Conservation (phyloP, 2,888 invertebrate genomes). For the Hybos culiciformis region DNA sequence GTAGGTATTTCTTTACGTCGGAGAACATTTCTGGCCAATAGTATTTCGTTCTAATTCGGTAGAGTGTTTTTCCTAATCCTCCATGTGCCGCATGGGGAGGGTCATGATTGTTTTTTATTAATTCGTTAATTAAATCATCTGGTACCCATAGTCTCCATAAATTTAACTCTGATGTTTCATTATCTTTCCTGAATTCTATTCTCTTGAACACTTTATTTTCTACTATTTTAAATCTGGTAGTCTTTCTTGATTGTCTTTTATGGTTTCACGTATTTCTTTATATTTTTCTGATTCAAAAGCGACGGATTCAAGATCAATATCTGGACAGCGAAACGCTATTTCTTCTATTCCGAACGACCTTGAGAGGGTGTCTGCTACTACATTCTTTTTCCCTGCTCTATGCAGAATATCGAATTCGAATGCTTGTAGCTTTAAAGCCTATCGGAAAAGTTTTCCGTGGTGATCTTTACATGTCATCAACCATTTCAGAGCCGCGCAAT, state of each 20-base stretch:
- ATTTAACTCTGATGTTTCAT: background rate
- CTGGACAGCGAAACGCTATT: background rate
- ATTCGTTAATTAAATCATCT: background rate
- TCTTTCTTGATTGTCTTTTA: background rate
- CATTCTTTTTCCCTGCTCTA: constrained; percentile 14
- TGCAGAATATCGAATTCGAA: constrained; percentile 16
- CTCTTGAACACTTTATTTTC: background rate
- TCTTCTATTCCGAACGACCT: constrained; percentile 3
- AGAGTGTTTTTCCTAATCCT: background rate
- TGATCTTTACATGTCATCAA: constrained; percentile 16
- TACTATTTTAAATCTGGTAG: background rate
- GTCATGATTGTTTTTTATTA: background rate
- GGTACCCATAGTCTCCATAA: background rate
- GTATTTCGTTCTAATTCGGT: background rate
- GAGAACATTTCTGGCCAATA: constrained; percentile 9
- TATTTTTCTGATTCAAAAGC: background rate
- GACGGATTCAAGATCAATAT: background rate
- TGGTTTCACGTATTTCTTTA: background rate
- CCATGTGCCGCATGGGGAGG: background rate
- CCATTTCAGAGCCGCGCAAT: constrained; percentile 17
- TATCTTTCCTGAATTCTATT: background rate
- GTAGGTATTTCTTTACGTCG: constrained; percentile 2
- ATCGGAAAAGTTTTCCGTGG: constrained; percentile 15
- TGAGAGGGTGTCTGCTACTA: constrained; percentile 16
- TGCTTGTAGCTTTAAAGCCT: no score